Base-by-base conservation (phyloP, 2,797 vertebrate genomes). In the Mus minutoides region DNA sequence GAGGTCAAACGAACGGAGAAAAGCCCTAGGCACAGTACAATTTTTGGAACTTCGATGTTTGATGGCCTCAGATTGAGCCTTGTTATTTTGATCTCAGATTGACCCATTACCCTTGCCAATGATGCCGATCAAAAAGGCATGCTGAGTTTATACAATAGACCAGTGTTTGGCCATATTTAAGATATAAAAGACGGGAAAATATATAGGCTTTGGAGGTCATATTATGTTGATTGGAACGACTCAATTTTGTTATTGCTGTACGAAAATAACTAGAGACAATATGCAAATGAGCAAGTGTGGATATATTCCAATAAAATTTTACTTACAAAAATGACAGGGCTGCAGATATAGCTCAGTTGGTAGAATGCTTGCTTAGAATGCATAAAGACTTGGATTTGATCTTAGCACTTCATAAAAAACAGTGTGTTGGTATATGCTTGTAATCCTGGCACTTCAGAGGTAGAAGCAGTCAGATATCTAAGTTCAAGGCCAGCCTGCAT, bases 1-100 rank as follows among this genome's bases (percentile, higher is more conserved):
- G 52, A 94, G 58, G 67, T 93, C 85, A 90, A 71, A 77, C 43
- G 40, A 77, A 54, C 92, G 60, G 78, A 96, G 80, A 90, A 92
- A 92, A 93, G 46, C 26, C 52, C 26, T 46, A 34, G 49, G 22
- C 88, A 52, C n/a, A 46, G 90, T 69, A 62, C 69, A 90, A 84
- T 49, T 52, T 93, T 56, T 75, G 40, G 69, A 92, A 77, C 29
- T 54, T 12, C n/a, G 31, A 26, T 71, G 69, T 79, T 94, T 6
- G 3, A 5, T 19, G 64, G 34, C 26, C 37, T 12, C 62, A 29
- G 94, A 86, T 49, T 54, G 54, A 83, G 84, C 67, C 40, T 16
- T 8, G 79, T 62, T 29, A 91, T 88, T 31, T 73, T 52, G 24
- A 58, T 37, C 37, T 12, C 62, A 29, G 94, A 86, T 49, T 54